Evolutionary conservation across 2,113 vertebrate genomes (phyloP).

Genomic region (Actenoides lindsayi): DNA sequence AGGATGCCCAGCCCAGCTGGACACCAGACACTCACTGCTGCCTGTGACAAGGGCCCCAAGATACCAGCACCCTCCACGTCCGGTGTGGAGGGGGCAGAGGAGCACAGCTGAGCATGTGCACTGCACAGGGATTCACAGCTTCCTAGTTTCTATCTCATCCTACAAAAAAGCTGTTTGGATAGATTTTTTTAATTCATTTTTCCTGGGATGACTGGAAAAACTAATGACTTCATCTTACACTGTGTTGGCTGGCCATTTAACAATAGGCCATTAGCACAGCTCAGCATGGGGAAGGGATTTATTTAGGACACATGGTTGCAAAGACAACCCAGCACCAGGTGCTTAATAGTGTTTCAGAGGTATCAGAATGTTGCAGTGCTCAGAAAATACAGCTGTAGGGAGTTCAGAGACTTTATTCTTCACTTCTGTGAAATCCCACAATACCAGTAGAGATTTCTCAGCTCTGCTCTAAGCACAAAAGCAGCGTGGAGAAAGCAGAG

Average conservation of each 20-base stretch:
- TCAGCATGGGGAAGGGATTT: conserved; percentile 41
- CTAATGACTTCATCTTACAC: background rate
- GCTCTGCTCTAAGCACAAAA: background rate
- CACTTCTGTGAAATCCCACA: conserved; percentile 29
- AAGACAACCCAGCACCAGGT: conserved; percentile 47
- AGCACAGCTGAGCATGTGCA: background rate
- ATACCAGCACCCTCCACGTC: fast-evolving
- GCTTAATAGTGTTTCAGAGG: conserved; percentile 37
- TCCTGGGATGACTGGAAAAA: background rate
- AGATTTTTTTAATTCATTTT: background rate
- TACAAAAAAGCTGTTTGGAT: background rate
- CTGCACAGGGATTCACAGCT: background rate
- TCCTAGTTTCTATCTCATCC: background rate
- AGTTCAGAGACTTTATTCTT: conserved; percentile 39
- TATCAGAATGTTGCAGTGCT: conserved; percentile 2
- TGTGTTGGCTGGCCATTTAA: background rate
- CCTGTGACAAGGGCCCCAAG: fast-evolving
- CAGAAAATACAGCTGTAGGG: conserved; percentile 38
- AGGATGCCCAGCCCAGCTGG: background rate
- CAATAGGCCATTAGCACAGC: conserved; percentile 13
- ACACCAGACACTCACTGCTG: fast-evolving
- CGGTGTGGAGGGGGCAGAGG: fast-evolving
- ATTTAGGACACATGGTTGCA: conserved; percentile 22
- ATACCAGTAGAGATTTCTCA: conserved; percentile 11
- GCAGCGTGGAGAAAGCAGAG: background rate